Percentiles rank a stretch among this genome's conserved stretches.
Conservation (phyloP, 92 coral and sea anemone species). For the Muricea muricata region DNA sequence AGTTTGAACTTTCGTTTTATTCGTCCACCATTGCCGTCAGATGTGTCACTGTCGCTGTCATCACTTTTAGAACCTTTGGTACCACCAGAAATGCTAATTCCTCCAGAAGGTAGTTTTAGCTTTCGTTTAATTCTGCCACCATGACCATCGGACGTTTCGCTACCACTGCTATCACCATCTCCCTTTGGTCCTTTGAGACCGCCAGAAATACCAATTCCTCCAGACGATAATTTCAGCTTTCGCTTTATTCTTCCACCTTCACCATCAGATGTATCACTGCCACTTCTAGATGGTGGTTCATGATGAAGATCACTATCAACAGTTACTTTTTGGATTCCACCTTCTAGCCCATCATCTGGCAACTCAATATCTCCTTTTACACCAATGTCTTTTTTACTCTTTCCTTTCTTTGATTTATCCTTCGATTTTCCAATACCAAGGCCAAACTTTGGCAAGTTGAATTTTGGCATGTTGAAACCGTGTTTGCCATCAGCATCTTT, state of each 20-base stretch:
- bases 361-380: not conserved
- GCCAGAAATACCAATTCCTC: constrained; percentile 18
- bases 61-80: constrained; percentile 8
- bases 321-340: not conserved
- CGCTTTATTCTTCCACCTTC: constrained; percentile 40
- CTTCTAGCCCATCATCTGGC: not conserved
- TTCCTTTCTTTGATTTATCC: constrained; percentile 20
- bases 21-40: constrained; percentile 11
- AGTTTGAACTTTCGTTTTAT: constrained; percentile 16
- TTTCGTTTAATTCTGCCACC: constrained; percentile 36
- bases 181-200: constrained; percentile 3
- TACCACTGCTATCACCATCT: constrained; percentile 33
- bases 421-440: constrained; percentile 1
- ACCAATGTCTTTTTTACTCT: constrained; percentile 8
- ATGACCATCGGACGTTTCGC: constrained; percentile 32
- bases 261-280: constrained; percentile 39
- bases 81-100: constrained; percentile 8
- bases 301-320: too few species aligned
- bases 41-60: constrained; percentile 13
- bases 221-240: constrained; percentile 31
- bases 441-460: not conserved
- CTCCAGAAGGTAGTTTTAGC: constrained; percentile 14
- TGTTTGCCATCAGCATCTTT: constrained; percentile 3
- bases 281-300: too few species aligned
- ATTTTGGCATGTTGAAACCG: not conserved